Evolutionary conservation across 2,888 invertebrate genomes (phyloP).

Genomic region (Deroplatys truncata): DNA sequence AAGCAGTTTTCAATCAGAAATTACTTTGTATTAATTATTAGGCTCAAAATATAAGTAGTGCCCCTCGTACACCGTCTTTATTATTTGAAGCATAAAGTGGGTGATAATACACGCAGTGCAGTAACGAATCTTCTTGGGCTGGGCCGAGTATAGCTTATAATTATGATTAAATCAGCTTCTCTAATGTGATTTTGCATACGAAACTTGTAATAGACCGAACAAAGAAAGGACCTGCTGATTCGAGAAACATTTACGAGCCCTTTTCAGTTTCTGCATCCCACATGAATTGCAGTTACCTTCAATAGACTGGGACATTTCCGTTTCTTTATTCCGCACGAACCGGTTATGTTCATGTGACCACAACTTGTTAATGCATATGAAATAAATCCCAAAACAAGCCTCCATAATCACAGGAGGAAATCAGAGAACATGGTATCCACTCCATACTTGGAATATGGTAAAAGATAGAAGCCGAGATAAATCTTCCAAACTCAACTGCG

Average conservation of each 20-base stretch:
- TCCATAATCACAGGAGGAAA: background rate
- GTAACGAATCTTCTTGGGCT: too few species aligned
- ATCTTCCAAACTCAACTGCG: background rate
- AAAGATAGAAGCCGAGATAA: background rate
- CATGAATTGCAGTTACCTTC: background rate
- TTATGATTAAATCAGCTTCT: too few species aligned
- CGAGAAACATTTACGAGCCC: too few species aligned
- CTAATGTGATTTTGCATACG: too few species aligned
- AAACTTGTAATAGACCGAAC: too few species aligned
- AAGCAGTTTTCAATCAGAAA: too few species aligned
- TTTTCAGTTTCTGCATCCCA: background rate
- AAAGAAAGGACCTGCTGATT: background rate
- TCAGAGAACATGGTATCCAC: background rate
- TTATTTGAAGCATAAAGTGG: too few species aligned
- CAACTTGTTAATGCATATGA: background rate
- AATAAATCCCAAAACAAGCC: background rate
- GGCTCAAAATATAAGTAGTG: too few species aligned
- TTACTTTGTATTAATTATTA: too few species aligned
- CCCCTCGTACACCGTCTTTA: too few species aligned
- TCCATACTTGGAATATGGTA: background rate
- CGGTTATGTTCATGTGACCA: background rate
- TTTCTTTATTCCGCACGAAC: background rate
- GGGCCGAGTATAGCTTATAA: too few species aligned
- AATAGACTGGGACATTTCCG: background rate
- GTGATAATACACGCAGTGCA: too few species aligned